A percentile compares a stretch with the other conserved stretches of the same genome.
phyloP scores from a whole-genome alignment of 2,797 vertebrate species.

The Crypturellus tataupa region DNA sequence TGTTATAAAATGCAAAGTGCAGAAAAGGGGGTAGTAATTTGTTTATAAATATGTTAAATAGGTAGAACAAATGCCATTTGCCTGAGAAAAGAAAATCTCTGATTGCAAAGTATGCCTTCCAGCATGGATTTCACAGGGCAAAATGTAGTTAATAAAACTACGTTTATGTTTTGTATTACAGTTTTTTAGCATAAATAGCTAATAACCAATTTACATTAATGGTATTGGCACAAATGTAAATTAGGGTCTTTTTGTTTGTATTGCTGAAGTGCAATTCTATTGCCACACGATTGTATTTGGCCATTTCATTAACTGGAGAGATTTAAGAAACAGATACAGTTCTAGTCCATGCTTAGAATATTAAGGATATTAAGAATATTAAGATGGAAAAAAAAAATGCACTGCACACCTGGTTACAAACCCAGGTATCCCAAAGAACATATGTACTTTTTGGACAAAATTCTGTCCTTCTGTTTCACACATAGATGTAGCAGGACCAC shows the following conservation, averaged over 20 bases:
- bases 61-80: slow-evolving; percentile 65
- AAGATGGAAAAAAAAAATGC: slow-evolving; percentile 64
- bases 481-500: accelerated
- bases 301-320: slow-evolving; percentile 71
- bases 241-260: slow-evolving; percentile 66
- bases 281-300: slow-evolving; percentile 54
- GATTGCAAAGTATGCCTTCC: slow-evolving; percentile 62
- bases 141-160: slow-evolving; percentile 79
- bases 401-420: slow-evolving; percentile 20
- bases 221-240: slow-evolving; percentile 76
- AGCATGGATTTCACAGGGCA: slow-evolving; percentile 71
- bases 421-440: neutral
- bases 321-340: slow-evolving; percentile 69
- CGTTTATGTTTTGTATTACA: slow-evolving; percentile 77
- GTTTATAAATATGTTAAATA: slow-evolving; percentile 81
- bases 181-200: slow-evolving; percentile 78
- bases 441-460: accelerated
- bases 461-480: neutral
- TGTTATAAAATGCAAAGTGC: slow-evolving; percentile 79
- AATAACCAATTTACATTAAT: slow-evolving; percentile 82
- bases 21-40: slow-evolving; percentile 70
- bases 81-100: slow-evolving; percentile 4
- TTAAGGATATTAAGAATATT: slow-evolving; percentile 66
- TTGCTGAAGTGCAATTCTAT: slow-evolving; percentile 61
- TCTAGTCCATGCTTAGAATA: slow-evolving; percentile 54